Conservation (phyloP, 2,888 invertebrate genomes). For the Agonopterix heracliana region DNA sequence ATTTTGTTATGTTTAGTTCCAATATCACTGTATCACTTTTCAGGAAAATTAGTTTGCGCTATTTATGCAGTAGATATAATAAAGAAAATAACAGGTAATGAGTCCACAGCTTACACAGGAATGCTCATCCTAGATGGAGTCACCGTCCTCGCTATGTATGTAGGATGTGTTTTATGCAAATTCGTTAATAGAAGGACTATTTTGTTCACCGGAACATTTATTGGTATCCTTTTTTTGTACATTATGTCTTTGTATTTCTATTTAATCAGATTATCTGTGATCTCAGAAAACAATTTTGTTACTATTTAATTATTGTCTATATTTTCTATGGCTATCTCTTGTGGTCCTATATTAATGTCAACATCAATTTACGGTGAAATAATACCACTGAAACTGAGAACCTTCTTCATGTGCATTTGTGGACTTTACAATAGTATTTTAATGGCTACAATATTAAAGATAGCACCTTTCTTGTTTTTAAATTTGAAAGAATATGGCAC, state of each 20-base stretch:
- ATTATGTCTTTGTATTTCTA: conserved; percentile 9
- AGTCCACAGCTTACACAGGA: conserved; percentile 15
- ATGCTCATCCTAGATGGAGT: conserved; percentile 21
- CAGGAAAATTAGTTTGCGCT: conserved; percentile 16
- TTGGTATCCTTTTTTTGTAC: conserved; percentile 20
- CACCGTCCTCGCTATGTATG: conserved; percentile 13
- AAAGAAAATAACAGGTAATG: conserved; percentile 15
- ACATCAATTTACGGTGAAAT: conserved; percentile 10
- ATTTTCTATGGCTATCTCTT: conserved; percentile 7
- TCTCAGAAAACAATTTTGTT: conserved; percentile 19
- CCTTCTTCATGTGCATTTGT: conserved; percentile 1
- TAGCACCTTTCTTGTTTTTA: conserved; percentile 5
- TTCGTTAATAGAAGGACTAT: conserved; percentile 11
- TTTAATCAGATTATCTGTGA: background rate
- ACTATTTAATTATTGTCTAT: conserved; percentile 15
- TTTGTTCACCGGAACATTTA: conserved; percentile 7
- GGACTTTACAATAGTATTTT: background rate
- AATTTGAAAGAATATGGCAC: background rate
- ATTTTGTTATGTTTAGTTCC: too few relatives aligned
- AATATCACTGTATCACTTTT: conserved; percentile 1
- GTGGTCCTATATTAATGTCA: conserved; percentile 10
- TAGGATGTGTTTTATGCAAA: conserved; percentile 12
- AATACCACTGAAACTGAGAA: conserved; percentile 10
- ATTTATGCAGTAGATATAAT: conserved; percentile 20
- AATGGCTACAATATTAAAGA: conserved; percentile 9